A percentile compares a stretch with the other conserved stretches of the same genome.
Conservation (phyloP, 2,113 vertebrate species). For the Pungitius pungitius region DNA sequence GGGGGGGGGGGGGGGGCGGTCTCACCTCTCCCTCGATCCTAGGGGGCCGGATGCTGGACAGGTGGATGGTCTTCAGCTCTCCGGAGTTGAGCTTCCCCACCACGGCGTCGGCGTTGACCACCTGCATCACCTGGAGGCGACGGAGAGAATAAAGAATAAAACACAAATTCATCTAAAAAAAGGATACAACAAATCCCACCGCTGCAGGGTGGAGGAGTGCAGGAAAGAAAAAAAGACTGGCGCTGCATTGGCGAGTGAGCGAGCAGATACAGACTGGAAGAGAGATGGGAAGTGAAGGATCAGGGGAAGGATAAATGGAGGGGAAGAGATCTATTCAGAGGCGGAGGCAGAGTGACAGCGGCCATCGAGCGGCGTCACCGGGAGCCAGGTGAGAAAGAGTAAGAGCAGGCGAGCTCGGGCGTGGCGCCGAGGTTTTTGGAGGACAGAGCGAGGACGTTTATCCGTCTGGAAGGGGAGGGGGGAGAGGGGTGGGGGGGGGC, state of each 20-base stretch:
- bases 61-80: constrained; percentile 94
- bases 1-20: constrained; percentile 45
- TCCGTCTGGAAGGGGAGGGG: constrained; percentile 42
- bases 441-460: constrained; percentile 62
- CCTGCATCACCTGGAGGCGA: constrained; percentile 91
- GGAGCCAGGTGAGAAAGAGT: constrained; percentile 49
- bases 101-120: constrained; percentile 94
- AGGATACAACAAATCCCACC: not conserved
- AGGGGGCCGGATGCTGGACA: constrained; percentile 94
- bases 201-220: constrained; percentile 1
- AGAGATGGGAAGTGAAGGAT: constrained; percentile 53
- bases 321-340: constrained; percentile 65
- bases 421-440: constrained; percentile 60
- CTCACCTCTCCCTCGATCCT: constrained; percentile 90
- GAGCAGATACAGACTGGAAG: constrained; percentile 39
- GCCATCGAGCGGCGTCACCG: constrained; percentile 49
- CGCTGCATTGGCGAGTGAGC: constrained; percentile 24
- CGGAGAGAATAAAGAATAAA: not conserved
- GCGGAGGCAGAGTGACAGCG: constrained; percentile 51
- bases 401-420: constrained; percentile 51
- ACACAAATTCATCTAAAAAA: not conserved
- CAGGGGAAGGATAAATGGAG: constrained; percentile 60
- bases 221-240: constrained; percentile 21
- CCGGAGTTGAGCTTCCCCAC: constrained; percentile 95
- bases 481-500: constrained; percentile 21